These are phyloP conservation scores for Nymphalis urticae DNA, from an alignment of 2,888 invertebrate genomes.

Conservation along the genomic window DNA sequence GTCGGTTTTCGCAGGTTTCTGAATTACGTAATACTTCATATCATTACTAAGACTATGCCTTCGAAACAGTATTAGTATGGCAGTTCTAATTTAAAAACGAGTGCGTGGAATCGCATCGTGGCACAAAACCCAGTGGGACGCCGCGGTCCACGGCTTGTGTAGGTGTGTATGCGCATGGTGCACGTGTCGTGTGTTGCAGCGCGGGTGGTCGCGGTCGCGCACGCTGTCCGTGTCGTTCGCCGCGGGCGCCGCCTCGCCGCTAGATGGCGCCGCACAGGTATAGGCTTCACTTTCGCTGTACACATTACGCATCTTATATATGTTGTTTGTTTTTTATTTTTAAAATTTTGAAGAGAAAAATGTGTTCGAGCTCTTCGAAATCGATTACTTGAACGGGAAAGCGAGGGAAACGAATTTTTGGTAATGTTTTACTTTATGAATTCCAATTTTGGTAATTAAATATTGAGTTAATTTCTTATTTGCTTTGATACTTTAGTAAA, in stretches of 20 bases:
- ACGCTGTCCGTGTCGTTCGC: conserved; percentile 94
- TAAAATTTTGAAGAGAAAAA: too few relatives aligned
- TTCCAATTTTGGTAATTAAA: too few relatives aligned
- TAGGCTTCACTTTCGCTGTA: conserved; percentile 26
- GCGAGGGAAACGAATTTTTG: too few relatives aligned
- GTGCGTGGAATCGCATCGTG: background rate
- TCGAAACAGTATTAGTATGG: background rate
- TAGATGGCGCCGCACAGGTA: conserved; percentile 86
- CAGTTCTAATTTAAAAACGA: background rate
- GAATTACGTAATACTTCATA: background rate
- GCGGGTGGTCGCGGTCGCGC: conserved; percentile 93
- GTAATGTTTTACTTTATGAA: too few relatives aligned
- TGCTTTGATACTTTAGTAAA: background rate
- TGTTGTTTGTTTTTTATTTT: background rate
- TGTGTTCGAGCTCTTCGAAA: too few relatives aligned
- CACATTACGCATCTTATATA: background rate
- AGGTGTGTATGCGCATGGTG: conserved; percentile 16
- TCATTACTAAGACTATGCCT: background rate
- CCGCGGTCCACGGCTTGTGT: conserved; percentile 9
- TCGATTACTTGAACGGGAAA: too few relatives aligned
- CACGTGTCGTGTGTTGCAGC: conserved; percentile 84
- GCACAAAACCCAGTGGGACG: background rate
- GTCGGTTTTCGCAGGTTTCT: too few relatives aligned
- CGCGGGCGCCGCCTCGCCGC: conserved; percentile 88
- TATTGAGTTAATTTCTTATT: too few relatives aligned